Base-by-base conservation (phyloP, 2,888 invertebrate genomes). In the Endotricha flammealis region DNA sequence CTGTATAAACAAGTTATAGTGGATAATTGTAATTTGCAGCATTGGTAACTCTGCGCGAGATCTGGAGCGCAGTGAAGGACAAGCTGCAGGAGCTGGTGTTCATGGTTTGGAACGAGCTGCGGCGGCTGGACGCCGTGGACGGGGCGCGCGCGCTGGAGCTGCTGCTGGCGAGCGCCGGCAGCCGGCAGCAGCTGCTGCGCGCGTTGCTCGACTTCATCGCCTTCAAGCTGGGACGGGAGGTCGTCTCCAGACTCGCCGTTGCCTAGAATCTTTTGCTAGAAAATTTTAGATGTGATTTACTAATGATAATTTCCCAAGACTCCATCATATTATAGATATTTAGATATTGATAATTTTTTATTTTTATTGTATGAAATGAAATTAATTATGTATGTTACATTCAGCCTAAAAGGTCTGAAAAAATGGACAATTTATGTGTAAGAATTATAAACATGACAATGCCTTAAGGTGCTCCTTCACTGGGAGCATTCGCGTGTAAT, bases 121-220 rank as follows among this genome's bases (percentile, higher is more conserved):
- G 78, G 0, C 45, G 66, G 4, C 33, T 82, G 5, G 73, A 80
- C 22, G 47, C 72, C 0, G 40, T 46, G 0, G 79, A 85, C 53
- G 78, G 68, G 9, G 44, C 57, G 1, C 42, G 53, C 1, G 83
- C 76, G 0, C 51, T 69, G 8, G 57, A 72, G 6, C 53, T 82
- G 7, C 53, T 85, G 8, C 69, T 79, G 72, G 54, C 64, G 0
- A 71, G 73, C 29, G 42, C 61, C 0, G 31, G 48, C 1, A 77
- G 63, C 12, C 48, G 70, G 1, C 42, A 64, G 0, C 76, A 80
- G 37, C 60, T 85, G 2, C 77, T 75, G 0, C 14, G 65, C 7
- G 70, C 65, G 0, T 72, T 85, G 11, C n/a, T 85, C 0, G 73
- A 79, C 17, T 78, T 83, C 34, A 62, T 83, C 0, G 63, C 69